A percentile compares a stretch with the other conserved stretches of the same genome.
These are phyloP conservation scores for Nycticebus coucang DNA, from an alignment of 2,113 vertebrate genomes.

Conservation along the genomic window DNA sequence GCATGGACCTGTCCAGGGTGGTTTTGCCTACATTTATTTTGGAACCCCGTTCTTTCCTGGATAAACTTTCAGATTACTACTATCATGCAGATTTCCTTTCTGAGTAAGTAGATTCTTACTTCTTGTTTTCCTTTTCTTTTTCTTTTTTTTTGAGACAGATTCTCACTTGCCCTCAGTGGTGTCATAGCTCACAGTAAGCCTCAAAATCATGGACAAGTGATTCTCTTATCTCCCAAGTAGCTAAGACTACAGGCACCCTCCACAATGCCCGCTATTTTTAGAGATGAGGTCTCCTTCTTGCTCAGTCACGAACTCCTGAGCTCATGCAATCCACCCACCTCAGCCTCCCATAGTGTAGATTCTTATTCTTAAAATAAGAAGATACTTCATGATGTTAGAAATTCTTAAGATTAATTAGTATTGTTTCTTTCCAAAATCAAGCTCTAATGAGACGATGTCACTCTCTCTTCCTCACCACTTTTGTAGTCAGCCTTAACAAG, in stretches of 20 bases:
- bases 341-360: too few species aligned
- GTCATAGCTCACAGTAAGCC: too few species aligned
- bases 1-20: constrained; percentile 99
- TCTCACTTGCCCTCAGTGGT: too few species aligned
- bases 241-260: too few species aligned
- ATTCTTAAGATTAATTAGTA: background rate
- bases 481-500: background rate
- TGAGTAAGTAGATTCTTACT: constrained; percentile 88
- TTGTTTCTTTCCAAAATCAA: background rate
- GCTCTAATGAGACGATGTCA: background rate
- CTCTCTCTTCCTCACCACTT: background rate
- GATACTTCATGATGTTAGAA: background rate
- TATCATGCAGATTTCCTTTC: constrained; percentile 98
- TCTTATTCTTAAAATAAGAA: constrained; percentile 32
- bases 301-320: too few species aligned
- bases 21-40: constrained; percentile 98
- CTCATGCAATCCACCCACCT: too few species aligned
- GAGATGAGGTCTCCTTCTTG: too few species aligned
- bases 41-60: constrained; percentile 97
- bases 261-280: too few species aligned
- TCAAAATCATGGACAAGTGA: too few species aligned
- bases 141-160: too few species aligned
- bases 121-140: background rate
- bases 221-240: too few species aligned
- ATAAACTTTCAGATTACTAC: constrained; percentile 99